A percentile compares a stretch with the other conserved stretches of the same genome.
phyloP scores from a whole-genome alignment of 2,888 invertebrate species.

The Ornithoptera priamus region DNA sequence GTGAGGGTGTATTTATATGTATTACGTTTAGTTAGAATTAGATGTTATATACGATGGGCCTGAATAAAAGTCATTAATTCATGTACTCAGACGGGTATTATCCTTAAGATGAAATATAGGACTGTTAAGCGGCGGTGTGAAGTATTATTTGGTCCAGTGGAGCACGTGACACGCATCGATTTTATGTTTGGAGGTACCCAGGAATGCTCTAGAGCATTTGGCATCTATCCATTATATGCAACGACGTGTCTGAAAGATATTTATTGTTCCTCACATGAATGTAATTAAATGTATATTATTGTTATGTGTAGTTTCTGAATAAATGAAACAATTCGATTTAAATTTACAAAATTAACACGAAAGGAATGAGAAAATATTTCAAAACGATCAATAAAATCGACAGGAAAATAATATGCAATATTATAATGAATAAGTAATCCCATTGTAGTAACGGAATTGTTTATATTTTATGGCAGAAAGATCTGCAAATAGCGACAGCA shows the following conservation, averaged over 20 bases:
- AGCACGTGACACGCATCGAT: slow-evolving; percentile 35
- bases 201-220: slow-evolving; percentile 20
- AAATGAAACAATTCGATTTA: no score
- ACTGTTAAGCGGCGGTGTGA: slow-evolving; percentile 21
- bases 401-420: no score
- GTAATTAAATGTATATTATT: neutral
- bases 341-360: no score
- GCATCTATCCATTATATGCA: slow-evolving; percentile 17
- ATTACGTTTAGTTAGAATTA: neutral
- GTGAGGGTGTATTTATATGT: neutral
- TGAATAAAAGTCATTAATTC: slow-evolving; percentile 19
- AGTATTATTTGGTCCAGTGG: slow-evolving; percentile 32
- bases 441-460: no score
- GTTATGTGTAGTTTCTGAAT: no score
- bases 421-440: no score
- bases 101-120: slow-evolving; percentile 25
- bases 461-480: no score
- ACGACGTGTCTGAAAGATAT: slow-evolving; percentile 10
- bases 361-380: no score
- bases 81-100: slow-evolving; percentile 20
- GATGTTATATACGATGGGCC: neutral
- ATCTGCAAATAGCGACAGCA: no score
- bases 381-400: no score
- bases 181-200: slow-evolving; percentile 26
- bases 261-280: neutral